Percentiles rank a stretch among this genome's conserved stretches.
Evolutionary conservation across 2,797 vertebrate genomes (phyloP).

Genomic region (Acrocephalus scirpaceus): DNA sequence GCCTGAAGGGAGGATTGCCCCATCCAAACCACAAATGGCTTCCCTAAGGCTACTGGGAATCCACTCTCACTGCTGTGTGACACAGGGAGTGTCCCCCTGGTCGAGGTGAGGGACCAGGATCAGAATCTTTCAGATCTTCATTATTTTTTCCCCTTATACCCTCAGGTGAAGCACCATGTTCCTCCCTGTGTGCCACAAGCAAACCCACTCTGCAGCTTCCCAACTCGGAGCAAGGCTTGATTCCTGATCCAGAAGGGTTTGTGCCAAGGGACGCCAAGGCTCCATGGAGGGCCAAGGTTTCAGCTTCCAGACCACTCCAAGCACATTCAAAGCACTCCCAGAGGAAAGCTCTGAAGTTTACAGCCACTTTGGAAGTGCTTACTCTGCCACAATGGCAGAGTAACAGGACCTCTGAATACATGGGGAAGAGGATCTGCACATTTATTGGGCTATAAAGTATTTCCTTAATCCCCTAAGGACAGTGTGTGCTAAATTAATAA

Average conservation of each 20-base stretch:
- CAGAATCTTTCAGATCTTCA: neutral
- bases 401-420: neutral
- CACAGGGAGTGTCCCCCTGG: neutral
- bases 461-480: neutral
- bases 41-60: neutral
- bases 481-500: neutral
- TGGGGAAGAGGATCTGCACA: neutral
- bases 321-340: neutral
- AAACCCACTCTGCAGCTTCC: neutral
- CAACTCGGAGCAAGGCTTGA: neutral
- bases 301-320: neutral
- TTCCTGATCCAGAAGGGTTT: accelerated
- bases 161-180: neutral
- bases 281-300: accelerated
- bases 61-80: neutral
- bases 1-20: neutral
- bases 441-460: neutral
- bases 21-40: neutral
- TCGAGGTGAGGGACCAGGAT: neutral
- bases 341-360: neutral
- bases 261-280: accelerated
- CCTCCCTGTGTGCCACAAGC: accelerated
- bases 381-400: neutral
- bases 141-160: neutral
- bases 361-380: accelerated